Evolutionary conservation across 2,888 invertebrate genomes (phyloP).

Genomic region (Mythimna loreyi): DNA sequence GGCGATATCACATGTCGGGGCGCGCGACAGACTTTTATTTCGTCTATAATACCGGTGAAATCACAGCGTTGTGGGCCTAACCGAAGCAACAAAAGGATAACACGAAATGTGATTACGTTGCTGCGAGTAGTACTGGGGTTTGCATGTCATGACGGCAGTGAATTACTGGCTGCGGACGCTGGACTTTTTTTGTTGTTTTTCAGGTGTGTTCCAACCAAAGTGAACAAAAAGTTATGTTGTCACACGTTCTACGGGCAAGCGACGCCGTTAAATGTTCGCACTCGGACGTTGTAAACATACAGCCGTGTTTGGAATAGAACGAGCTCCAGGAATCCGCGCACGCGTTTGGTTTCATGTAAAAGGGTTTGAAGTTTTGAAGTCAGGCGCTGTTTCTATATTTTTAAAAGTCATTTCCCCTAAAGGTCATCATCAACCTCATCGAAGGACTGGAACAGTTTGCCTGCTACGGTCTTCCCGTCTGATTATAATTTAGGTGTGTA

Average conservation of each 20-base stretch:
- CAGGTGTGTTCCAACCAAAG: conserved; percentile 81
- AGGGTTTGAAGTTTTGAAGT: conserved; percentile 31
- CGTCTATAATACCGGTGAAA: conserved; percentile 75
- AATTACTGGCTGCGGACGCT: conserved; percentile 77
- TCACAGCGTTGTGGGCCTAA: conserved; percentile 79
- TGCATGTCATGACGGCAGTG: conserved; percentile 84
- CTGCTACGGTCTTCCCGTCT: too few species aligned
- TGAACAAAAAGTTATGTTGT: conserved; percentile 81
- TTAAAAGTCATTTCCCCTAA: neutral
- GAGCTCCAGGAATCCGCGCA: conserved; percentile 54
- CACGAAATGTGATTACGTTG: conserved; percentile 88
- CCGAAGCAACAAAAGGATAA: conserved; percentile 83
- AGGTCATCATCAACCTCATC: too few species aligned
- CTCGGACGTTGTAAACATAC: conserved; percentile 80
- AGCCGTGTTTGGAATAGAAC: conserved; percentile 76
- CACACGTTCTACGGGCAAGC: conserved; percentile 73
- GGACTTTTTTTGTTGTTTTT: conserved; percentile 72
- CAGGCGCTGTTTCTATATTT: conserved; percentile 13
- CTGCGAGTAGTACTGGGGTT: conserved; percentile 74
- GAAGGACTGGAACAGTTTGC: too few species aligned
- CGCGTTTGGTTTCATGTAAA: conserved; percentile 34
- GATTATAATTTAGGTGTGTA: too few species aligned
- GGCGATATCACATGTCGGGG: conserved; percentile 53
- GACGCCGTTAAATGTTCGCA: conserved; percentile 79
- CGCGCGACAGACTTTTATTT: conserved; percentile 71